phyloP scores from a whole-genome alignment of 2,888 invertebrate genomes.

The Caenorhabditis sulstoni region DNA sequence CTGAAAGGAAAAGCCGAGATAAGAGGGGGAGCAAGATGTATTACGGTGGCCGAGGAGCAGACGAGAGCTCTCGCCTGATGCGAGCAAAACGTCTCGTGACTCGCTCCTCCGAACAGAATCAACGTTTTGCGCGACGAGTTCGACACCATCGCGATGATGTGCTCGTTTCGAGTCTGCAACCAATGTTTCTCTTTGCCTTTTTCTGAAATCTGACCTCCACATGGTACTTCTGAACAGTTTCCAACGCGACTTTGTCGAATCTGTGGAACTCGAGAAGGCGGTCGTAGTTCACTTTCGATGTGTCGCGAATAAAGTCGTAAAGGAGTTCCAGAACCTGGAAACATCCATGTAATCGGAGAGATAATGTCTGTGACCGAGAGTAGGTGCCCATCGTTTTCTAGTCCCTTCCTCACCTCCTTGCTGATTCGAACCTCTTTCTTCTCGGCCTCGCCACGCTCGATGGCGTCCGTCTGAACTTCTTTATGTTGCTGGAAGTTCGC shows the following conservation, averaged over 20 bases:
- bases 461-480: conserved; percentile 47
- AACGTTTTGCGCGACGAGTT: conserved; percentile 46
- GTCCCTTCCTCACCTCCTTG: conserved; percentile 12
- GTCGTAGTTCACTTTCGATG: conserved; percentile 55
- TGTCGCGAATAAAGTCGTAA: conserved; percentile 44
- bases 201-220: conserved; percentile 33
- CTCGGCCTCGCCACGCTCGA: conserved; percentile 6
- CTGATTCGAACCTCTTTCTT: conserved; percentile 35
- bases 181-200: too few species aligned
- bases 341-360: too few species aligned
- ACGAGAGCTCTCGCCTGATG: conserved; percentile 55
- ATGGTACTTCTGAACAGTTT: conserved; percentile 54
- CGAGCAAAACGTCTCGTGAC: conserved; percentile 55
- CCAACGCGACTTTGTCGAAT: conserved; percentile 45
- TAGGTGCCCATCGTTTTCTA: too few species aligned
- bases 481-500: conserved; percentile 29
- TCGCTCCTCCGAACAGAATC: conserved; percentile 49
- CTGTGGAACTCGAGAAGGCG: conserved; percentile 54
- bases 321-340: conserved; percentile 38
- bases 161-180: conserved; percentile 52
- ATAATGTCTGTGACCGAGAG: too few species aligned
- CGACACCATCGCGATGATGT: conserved; percentile 43
- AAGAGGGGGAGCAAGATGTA: background rate
- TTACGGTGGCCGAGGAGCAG: conserved; percentile 46
- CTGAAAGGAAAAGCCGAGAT: conserved; percentile 8